phyloP scores from a whole-genome alignment of 1,140 invertebrate species.

The Homalodisca vitripennis region DNA sequence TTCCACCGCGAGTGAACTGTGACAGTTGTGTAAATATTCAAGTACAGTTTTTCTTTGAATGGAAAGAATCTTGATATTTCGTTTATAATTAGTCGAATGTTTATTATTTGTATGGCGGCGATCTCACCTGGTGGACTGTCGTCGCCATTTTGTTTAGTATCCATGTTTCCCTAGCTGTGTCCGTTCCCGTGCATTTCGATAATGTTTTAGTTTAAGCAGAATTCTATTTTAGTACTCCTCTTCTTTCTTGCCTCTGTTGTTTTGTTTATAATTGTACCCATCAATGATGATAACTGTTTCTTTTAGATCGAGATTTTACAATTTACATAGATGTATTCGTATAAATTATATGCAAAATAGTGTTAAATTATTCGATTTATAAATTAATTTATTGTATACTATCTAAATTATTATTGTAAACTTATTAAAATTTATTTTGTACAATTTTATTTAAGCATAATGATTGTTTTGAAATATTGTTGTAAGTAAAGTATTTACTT shows the following conservation, averaged over 20 bases:
- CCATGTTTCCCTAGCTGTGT: slow-evolving; percentile 20
- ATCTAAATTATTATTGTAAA: slow-evolving; percentile 25
- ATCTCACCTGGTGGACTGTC: not conserved
- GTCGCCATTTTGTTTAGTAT: slow-evolving; percentile 10
- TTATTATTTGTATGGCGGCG: not conserved
- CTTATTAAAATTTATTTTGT: slow-evolving; percentile 22
- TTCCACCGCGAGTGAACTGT: not conserved
- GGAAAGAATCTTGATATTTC: not conserved
- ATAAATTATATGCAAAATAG: slow-evolving; percentile 23
- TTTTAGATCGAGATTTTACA: slow-evolving; percentile 11
- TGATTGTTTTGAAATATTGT: slow-evolving; percentile 13
- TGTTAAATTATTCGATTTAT: slow-evolving; percentile 3
- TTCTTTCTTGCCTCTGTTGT: slow-evolving; percentile 20
- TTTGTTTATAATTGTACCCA: not conserved
- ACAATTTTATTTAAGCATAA: slow-evolving; percentile 24
- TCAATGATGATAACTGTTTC: slow-evolving; percentile 12
- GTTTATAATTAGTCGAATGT: not conserved
- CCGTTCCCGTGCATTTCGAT: not conserved
- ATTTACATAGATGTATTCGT: slow-evolving; percentile 21
- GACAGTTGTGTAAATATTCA: not conserved
- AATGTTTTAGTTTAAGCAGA: not conserved
- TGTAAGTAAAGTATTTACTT: slow-evolving; percentile 19
- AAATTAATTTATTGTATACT: slow-evolving; percentile 24
- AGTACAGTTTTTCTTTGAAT: not conserved
- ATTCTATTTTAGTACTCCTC: slow-evolving; percentile 24